These are phyloP conservation scores for Dasyurus viverrinus DNA, from an alignment of 2,113 vertebrate species.

Conservation along the genomic window DNA sequence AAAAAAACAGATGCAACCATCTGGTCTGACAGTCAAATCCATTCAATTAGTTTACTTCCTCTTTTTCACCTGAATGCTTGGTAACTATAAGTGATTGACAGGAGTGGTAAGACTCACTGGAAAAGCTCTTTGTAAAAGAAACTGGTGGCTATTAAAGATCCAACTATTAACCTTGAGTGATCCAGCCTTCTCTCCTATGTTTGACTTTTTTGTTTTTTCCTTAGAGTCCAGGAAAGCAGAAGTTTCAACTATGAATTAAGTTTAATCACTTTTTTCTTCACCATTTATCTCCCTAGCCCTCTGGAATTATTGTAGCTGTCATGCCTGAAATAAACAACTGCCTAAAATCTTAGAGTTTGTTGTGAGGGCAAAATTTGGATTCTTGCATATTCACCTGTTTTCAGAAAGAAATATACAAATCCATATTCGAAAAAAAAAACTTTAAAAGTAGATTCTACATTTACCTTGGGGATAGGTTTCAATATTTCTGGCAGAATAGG, in stretches of 20 bases:
- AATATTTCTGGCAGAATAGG: background rate
- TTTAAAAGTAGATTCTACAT: background rate
- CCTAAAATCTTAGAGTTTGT: background rate
- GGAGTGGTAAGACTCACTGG: conserved; percentile 9
- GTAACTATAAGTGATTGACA: conserved; percentile 43
- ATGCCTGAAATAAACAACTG: background rate
- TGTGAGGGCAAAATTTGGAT: background rate
- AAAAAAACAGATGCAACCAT: conserved; percentile 29
- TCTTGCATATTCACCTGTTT: background rate
- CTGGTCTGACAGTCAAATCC: conserved; percentile 24
- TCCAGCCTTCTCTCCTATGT: background rate
- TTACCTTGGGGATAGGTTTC: background rate
- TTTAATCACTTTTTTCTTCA: background rate
- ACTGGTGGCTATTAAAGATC: background rate
- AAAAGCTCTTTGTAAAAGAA: background rate
- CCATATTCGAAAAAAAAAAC: background rate
- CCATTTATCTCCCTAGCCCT: background rate
- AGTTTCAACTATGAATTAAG: background rate
- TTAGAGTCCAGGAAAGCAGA: background rate
- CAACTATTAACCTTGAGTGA: background rate
- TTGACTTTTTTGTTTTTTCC: background rate
- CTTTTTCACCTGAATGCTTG: conserved; percentile 16
- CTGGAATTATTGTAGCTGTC: background rate
- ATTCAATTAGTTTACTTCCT: background rate
- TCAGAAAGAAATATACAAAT: background rate